Base-by-base conservation (phyloP, 1,140 invertebrate species). In the Lutraria rhynchaena region DNA sequence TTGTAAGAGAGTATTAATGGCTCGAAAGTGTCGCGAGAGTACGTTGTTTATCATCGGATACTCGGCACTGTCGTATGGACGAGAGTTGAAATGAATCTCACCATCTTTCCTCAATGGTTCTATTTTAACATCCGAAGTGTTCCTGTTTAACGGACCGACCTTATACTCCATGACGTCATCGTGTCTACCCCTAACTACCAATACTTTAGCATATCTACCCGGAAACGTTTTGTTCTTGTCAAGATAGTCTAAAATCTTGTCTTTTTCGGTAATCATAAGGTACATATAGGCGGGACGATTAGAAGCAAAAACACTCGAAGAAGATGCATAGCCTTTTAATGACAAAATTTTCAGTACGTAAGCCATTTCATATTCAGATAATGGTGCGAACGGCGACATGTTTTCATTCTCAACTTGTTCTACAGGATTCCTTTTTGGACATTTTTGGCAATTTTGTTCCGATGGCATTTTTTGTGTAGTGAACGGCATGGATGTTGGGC, bases 81-180 rank as follows among this genome's bases (percentile, higher is more conserved):
- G 69, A 7, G 31, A 15, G 27, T 81, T 81, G 41, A 81, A 81
- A 51, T 27, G 35, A 24, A 81, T 71, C 31, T 73, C 78, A 5
- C 70, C 78, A 19, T 81, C 69, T 27, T 31, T 53, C n/a, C 57
- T 22, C n/a, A 73, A n/a, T n/a, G 61, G 9, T 57, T 71, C 51
- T n/a, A 74, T 31, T 44, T 0, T 41, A 3, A 81, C 44, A 13
- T 74, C 44, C n/a, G 0, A n/a, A 4, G 37, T 2, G 4, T 24
- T 41, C 29, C 46, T 67, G 31, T 70, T 70, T 24, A 81, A 55
- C 13, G 78, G 69, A 22, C 78, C 78, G 11, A 81, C 60, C 35
- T 81, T 81, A 49, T 81, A 81, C 51, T 81, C 78, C 67, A 81
- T 74, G 31, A 81, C 9, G 46, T 81, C 78, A 13, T 63, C 63